Percentiles rank a stretch among this genome's conserved stretches.
Conservation (phyloP, 2,113 vertebrate species). For the Caranx melampygus region DNA sequence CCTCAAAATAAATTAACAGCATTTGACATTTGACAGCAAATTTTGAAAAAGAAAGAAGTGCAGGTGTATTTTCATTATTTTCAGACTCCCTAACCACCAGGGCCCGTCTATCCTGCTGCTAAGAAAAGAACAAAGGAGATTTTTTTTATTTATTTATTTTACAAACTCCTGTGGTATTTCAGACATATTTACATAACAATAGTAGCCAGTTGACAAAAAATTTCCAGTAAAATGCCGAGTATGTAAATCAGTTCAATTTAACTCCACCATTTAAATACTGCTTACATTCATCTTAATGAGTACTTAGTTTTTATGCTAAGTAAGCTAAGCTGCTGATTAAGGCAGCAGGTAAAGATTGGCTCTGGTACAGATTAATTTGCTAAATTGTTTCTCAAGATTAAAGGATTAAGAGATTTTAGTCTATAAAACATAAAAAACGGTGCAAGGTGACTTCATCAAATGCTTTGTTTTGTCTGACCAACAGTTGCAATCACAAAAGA, state of each 20-base stretch:
- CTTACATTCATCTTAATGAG: not conserved
- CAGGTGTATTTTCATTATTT: too few relatives aligned
- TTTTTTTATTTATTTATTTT: not conserved
- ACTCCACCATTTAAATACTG: not conserved
- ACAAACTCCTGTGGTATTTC: not conserved
- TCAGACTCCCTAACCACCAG: not conserved
- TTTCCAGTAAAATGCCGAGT: not conserved
- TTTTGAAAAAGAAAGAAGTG: too few relatives aligned
- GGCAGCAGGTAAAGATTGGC: too few relatives aligned
- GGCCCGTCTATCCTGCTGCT: not conserved
- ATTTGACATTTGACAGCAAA: too few relatives aligned
- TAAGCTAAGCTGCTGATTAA: too few relatives aligned
- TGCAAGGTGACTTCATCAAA: not conserved
- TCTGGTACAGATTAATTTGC: too few relatives aligned
- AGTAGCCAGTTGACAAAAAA: not conserved
- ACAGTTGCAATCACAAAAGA: not conserved
- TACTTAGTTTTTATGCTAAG: too few relatives aligned
- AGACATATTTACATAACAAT: not conserved
- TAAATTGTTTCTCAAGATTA: too few relatives aligned
- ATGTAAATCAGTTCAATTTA: too few relatives aligned
- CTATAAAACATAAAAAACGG: not conserved
- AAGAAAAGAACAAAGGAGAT: not conserved
- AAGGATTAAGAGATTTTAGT: too few relatives aligned
- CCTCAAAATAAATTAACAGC: not conserved
- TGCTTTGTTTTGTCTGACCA: not conserved